A percentile compares a stretch with the other conserved stretches of the same genome.
phyloP scores from a whole-genome alignment of 2,113 vertebrate species.

The Dicaeum eximium region DNA sequence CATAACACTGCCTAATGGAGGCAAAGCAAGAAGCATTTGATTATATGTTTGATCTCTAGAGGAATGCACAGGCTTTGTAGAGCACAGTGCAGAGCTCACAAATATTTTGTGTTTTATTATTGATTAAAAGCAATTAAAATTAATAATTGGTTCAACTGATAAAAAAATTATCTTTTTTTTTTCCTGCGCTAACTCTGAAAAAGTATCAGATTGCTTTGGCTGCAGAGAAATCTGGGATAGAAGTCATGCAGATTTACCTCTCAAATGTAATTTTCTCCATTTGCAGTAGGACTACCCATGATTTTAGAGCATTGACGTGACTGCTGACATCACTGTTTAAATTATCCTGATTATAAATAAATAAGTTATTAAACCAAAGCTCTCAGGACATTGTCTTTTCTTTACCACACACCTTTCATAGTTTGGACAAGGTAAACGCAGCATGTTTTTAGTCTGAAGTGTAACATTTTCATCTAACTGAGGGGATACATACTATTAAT shows the following conservation, averaged over 20 bases:
- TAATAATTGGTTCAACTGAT: not conserved
- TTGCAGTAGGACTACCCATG: not conserved
- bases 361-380: not conserved
- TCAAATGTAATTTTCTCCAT: not conserved
- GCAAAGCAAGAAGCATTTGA: constrained; percentile 44
- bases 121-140: constrained; percentile 45
- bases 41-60: constrained; percentile 53
- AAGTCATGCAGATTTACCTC: not conserved
- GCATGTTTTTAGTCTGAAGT: not conserved
- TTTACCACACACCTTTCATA: not conserved
- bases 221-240: not conserved
- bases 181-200: not conserved
- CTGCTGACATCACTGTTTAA: not conserved
- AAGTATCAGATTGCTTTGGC: not conserved
- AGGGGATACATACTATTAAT: fast-evolving
- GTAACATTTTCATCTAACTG: not conserved
- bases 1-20: constrained; percentile 16
- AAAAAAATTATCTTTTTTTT: not conserved
- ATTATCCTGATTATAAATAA: not conserved
- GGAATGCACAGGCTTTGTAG: not conserved
- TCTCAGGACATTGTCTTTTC: not conserved
- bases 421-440: not conserved
- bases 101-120: constrained; percentile 34
- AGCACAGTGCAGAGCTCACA: not conserved
- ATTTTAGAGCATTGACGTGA: not conserved